phyloP scores from a whole-genome alignment of 2,888 invertebrate species.

The Platypus cylindrus region DNA sequence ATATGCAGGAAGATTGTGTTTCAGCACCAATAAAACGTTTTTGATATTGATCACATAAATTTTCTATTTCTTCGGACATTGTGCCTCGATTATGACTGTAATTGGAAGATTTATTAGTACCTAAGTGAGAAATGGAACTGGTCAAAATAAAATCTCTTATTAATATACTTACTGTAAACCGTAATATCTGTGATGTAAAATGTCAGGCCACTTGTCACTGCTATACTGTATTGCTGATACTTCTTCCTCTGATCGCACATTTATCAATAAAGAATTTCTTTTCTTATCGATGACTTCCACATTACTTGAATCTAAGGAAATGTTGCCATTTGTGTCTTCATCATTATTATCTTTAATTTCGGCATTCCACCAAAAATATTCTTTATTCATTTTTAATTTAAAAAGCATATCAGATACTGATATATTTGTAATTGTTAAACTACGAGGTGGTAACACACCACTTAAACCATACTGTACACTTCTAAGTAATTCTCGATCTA shows the following conservation, averaged over 20 bases:
- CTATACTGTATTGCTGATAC: too few relatives aligned
- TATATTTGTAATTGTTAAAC: slow-evolving; percentile 53
- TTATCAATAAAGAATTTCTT: slow-evolving; percentile 28
- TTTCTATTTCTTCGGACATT: slow-evolving; percentile 57
- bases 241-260: slow-evolving; percentile 31
- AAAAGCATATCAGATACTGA: slow-evolving; percentile 53
- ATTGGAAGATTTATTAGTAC: slow-evolving; percentile 7
- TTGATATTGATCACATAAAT: slow-evolving; percentile 49
- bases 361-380: slow-evolving; percentile 23
- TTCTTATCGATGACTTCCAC: too few relatives aligned
- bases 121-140: background rate
- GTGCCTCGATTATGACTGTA: slow-evolving; percentile 58
- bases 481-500: slow-evolving; percentile 33
- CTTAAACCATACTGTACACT: slow-evolving; percentile 46
- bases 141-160: background rate
- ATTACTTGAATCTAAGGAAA: slow-evolving; percentile 14
- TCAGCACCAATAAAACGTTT: slow-evolving; percentile 63
- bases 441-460: slow-evolving; percentile 64
- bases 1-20: slow-evolving; percentile 54
- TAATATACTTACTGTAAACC: slow-evolving; percentile 54
- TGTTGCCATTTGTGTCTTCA: slow-evolving; percentile 9
- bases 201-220: slow-evolving; percentile 44
- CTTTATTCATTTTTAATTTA: slow-evolving; percentile 26
- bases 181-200: slow-evolving; percentile 49
- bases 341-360: slow-evolving; percentile 6